A percentile compares a stretch with the other conserved stretches of the same genome.
These are phyloP conservation scores for Drosophila truncata DNA, from an alignment of 1,140 invertebrate species.

Conservation along the genomic window DNA sequence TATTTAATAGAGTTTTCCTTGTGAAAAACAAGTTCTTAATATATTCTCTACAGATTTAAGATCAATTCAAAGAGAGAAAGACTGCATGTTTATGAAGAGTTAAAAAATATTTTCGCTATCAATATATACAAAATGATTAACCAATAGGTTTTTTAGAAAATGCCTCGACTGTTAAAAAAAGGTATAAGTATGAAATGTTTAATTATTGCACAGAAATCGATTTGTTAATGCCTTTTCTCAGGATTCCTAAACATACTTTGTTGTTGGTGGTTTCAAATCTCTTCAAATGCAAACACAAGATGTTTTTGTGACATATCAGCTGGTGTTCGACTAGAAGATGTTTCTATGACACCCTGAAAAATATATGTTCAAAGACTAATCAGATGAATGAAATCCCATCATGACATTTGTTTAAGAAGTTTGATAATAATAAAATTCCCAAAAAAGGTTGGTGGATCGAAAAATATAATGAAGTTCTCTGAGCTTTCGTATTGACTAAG, in stretches of 20 bases:
- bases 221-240: background rate
- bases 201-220: background rate
- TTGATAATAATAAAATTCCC: background rate
- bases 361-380: background rate
- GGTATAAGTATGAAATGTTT: background rate
- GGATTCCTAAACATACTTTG: background rate
- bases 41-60: background rate
- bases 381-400: background rate
- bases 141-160: background rate
- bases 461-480: background rate
- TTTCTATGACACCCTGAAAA: constrained; percentile 18
- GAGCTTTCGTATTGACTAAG: background rate
- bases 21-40: no score
- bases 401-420: background rate
- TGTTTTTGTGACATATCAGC: constrained; percentile 4
- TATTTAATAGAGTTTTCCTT: no score
- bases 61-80: no score
- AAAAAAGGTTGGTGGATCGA: background rate
- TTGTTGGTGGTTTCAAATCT: background rate
- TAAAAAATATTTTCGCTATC: no score
- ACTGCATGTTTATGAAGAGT: no score
- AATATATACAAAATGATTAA: background rate
- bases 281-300: constrained; percentile 1
- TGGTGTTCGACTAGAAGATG: constrained; percentile 1
- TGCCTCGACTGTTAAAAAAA: background rate